phyloP scores from a whole-genome alignment of 2,888 invertebrate species.

The Dyspetes luteomarginatus region DNA sequence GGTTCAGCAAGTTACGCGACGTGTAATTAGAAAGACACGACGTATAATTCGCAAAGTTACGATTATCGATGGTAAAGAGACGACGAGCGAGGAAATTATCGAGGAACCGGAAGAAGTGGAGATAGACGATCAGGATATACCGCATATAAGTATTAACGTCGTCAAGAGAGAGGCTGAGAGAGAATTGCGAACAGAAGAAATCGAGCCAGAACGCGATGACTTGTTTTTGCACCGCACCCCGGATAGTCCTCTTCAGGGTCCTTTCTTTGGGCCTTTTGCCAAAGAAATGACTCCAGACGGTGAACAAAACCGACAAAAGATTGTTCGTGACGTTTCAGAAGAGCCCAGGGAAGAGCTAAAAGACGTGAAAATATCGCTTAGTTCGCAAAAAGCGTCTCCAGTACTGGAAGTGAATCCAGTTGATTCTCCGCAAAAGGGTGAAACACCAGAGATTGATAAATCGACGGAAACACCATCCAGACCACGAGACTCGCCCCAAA shows the following conservation, averaged over 20 bases:
- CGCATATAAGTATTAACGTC: conserved; percentile 89
- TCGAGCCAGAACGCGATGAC: neutral
- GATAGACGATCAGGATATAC: conserved; percentile 89
- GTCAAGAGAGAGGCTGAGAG: conserved; percentile 85
- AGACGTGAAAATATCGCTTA: conserved; percentile 10
- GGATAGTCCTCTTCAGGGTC: conserved; percentile 71
- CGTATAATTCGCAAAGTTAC: conserved; percentile 91
- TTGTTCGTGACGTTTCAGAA: conserved; percentile 1
- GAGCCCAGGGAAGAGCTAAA: conserved; percentile 67
- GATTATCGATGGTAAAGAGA: conserved; percentile 93
- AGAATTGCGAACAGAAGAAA: conserved; percentile 74
- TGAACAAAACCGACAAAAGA: conserved; percentile 37
- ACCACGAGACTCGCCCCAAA: neutral
- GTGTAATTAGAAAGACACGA: conserved; percentile 90
- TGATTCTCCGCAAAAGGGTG: neutral
- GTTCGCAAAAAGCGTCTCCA: neutral
- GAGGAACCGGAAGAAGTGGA: conserved; percentile 93
- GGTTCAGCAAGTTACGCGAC: conserved; percentile 92
- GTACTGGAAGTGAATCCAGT: neutral
- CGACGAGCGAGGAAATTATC: conserved; percentile 91
- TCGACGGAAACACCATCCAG: neutral
- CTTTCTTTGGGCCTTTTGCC: conserved; percentile 76
- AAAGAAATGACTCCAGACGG: conserved; percentile 69
- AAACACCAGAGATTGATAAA: conserved; percentile 20
- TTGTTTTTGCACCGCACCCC: conserved; percentile 49